Conservation (phyloP, 2,113 vertebrate genomes). For the Fulica atra region DNA sequence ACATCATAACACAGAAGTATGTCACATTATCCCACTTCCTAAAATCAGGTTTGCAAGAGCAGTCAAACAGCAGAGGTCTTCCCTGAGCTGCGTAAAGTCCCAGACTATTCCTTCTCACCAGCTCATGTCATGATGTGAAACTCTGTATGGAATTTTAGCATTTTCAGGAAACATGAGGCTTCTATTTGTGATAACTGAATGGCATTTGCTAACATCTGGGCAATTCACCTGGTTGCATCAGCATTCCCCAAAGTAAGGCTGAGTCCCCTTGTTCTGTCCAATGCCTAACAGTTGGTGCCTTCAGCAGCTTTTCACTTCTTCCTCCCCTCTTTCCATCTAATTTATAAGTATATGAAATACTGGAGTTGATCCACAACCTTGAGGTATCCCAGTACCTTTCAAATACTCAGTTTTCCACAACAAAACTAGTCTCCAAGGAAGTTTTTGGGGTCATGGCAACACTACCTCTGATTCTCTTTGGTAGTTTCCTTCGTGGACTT, state of each 20-base stretch:
- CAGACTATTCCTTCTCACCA: not conserved
- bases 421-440: not conserved
- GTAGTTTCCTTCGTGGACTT: not conserved
- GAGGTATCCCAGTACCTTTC: not conserved
- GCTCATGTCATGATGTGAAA: not conserved
- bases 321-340: not conserved
- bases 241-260: not conserved
- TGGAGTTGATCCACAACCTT: not conserved
- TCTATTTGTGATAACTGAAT: not conserved
- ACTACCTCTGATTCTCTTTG: not conserved
- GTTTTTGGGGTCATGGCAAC: not conserved
- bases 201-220: not conserved
- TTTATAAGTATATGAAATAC: not conserved
- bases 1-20: not conserved
- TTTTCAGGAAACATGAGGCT: not conserved
- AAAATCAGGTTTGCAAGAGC: not conserved
- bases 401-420: not conserved
- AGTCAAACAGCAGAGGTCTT: constrained; percentile 63
- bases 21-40: not conserved
- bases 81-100: constrained; percentile 1
- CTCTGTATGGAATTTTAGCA: not conserved
- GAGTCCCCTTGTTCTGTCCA: not conserved
- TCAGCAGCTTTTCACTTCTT: not conserved
- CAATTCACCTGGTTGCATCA: not conserved
- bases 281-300: not conserved